Conservation (phyloP, 2,797 vertebrate species). For the Diplodus sargus region DNA sequence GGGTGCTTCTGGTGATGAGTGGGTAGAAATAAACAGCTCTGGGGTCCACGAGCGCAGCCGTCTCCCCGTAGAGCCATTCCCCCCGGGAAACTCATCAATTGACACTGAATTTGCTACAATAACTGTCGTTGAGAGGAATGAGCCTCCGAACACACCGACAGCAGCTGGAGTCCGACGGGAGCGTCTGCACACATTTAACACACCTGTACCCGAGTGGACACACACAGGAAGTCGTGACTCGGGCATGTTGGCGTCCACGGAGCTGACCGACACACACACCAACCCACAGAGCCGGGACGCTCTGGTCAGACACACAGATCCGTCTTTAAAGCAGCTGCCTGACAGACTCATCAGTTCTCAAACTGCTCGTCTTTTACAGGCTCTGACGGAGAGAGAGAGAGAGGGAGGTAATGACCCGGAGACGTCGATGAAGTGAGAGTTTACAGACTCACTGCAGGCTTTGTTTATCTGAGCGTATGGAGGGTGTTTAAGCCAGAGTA, state of each 20-base stretch:
- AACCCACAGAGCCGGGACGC: too few relatives aligned
- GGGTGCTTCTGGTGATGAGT: constrained; percentile 44
- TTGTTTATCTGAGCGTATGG: not conserved
- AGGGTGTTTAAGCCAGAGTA: too few relatives aligned
- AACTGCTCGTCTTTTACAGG: not conserved
- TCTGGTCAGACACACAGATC: constrained; percentile 43
- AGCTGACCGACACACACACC: not conserved
- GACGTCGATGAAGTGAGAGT: constrained; percentile 71
- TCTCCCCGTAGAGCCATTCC: constrained; percentile 6
- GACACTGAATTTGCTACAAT: constrained; percentile 50
- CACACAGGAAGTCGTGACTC: not conserved
- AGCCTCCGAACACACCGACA: constrained; percentile 1
- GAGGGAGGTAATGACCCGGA: constrained; percentile 59
- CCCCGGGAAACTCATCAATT: constrained; percentile 59
- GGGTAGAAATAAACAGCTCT: constrained; percentile 59
- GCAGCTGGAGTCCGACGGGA: not conserved
- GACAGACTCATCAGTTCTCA: constrained; percentile 72
- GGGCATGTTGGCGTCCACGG: not conserved
- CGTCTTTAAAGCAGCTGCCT: constrained; percentile 61
- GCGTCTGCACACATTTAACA: constrained; percentile 7
- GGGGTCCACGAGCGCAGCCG: not conserved
- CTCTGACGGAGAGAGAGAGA: too few relatives aligned
- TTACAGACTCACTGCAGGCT: constrained; percentile 52
- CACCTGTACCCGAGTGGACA: not conserved
- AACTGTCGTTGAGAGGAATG: constrained; percentile 50